These are phyloP conservation scores for Scrobipalpa costella DNA, from an alignment of 2,888 invertebrate genomes.

Conservation along the genomic window DNA sequence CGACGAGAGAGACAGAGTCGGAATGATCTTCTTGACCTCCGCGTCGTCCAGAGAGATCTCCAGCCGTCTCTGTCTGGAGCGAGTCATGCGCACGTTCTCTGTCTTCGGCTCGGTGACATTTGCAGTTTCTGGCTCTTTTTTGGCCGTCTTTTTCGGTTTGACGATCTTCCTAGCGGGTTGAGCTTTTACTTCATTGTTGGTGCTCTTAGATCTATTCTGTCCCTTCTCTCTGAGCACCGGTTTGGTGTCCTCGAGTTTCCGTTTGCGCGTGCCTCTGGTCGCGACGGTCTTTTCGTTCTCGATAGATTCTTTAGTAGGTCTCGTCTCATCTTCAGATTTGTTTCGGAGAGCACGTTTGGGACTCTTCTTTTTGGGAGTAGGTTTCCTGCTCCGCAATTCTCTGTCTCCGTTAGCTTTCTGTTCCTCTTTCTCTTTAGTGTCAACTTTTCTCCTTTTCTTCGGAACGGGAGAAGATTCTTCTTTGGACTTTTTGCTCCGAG, in stretches of 20 bases:
- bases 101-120: slow-evolving; percentile 37
- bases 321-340: slow-evolving; percentile 44
- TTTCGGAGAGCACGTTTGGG: slow-evolving; percentile 42
- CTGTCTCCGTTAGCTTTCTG: slow-evolving; percentile 43
- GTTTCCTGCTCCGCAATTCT: slow-evolving; percentile 47
- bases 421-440: slow-evolving; percentile 44
- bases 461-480: slow-evolving; percentile 59
- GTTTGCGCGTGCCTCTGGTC: slow-evolving; percentile 59
- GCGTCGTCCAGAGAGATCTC: slow-evolving; percentile 69
- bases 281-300: slow-evolving; percentile 65
- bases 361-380: slow-evolving; percentile 36
- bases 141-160: slow-evolving; percentile 49
- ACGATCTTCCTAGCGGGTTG: slow-evolving; percentile 52
- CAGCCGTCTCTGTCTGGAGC: slow-evolving; percentile 60
- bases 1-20: slow-evolving; percentile 65
- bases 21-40: slow-evolving; percentile 54
- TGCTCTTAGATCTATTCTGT: slow-evolving; percentile 60
- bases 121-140: slow-evolving; percentile 35
- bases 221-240: slow-evolving; percentile 72
- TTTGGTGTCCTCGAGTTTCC: slow-evolving; percentile 62
- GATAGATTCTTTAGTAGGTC: slow-evolving; percentile 69
- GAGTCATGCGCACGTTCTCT: slow-evolving; percentile 61
- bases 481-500: slow-evolving; percentile 52
- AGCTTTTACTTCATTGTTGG: slow-evolving; percentile 43
- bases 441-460: slow-evolving; percentile 67